phyloP scores from a whole-genome alignment of 2,797 vertebrate genomes.

The Sebastes oblongus region DNA sequence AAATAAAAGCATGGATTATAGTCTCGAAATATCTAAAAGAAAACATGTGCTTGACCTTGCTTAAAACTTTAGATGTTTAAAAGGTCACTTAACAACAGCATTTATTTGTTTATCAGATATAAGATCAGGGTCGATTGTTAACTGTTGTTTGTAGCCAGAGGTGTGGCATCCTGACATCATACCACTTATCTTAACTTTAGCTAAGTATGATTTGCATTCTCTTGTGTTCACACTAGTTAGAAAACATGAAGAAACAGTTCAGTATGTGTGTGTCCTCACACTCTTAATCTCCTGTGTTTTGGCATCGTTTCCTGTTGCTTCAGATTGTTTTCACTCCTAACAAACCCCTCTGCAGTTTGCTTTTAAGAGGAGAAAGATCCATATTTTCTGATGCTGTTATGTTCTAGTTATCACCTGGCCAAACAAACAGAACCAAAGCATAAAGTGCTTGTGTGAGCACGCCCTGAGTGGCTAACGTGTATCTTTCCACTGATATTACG shows the following conservation, averaged over 20 bases:
- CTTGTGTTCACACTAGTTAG: neutral
- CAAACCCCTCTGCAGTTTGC: constrained; percentile 41
- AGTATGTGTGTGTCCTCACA: constrained; percentile 35
- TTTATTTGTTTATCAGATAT: no score
- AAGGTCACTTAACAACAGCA: no score
- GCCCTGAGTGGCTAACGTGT: neutral
- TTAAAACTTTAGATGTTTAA: no score
- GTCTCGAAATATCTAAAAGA: no score
- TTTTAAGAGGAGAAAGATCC: constrained; percentile 35
- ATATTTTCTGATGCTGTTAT: constrained; percentile 11
- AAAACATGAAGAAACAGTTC: constrained; percentile 4
- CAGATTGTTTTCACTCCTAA: constrained; percentile 57
- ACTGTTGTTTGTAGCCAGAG: neutral
- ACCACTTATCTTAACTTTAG: neutral
- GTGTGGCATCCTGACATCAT: neutral
- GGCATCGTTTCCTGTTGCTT: constrained; percentile 53
- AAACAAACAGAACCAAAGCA: constrained; percentile 50
- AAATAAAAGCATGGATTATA: no score
- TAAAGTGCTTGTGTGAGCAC: neutral
- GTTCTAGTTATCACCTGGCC: constrained; percentile 55
- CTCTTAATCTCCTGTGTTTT: constrained; percentile 21
- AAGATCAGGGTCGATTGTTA: no score
- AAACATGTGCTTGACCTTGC: no score
- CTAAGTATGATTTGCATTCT: neutral
- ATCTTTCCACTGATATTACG: constrained; percentile 19